phyloP scores from a whole-genome alignment of 2,797 vertebrate species.

The Staurois parvus region DNA sequence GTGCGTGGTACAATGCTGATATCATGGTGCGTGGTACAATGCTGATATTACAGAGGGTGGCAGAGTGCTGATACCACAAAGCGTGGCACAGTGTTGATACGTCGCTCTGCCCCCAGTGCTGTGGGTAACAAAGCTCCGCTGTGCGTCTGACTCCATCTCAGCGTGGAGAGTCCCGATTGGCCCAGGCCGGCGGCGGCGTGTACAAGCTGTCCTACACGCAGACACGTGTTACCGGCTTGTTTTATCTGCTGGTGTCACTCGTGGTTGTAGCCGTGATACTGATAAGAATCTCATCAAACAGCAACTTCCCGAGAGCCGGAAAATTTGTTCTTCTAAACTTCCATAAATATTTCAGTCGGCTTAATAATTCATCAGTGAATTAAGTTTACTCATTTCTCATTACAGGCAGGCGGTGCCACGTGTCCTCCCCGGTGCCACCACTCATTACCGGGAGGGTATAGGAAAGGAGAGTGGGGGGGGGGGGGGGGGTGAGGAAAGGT shows the following conservation, averaged over 20 bases:
- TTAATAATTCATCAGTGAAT: conserved; percentile 35
- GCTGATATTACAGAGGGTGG: no score
- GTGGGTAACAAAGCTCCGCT: no score
- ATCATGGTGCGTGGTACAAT: no score
- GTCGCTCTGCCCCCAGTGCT: no score
- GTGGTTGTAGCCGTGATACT: not conserved
- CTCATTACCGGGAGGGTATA: not conserved
- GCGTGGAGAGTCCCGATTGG: no score
- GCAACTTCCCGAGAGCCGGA: not conserved
- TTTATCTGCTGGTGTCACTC: not conserved
- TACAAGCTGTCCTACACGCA: not conserved
- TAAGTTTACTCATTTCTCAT: conserved; percentile 25
- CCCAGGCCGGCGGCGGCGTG: no score
- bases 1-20: no score
- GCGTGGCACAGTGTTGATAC: no score
- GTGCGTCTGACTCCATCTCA: no score
- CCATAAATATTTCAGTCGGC: conserved; percentile 21
- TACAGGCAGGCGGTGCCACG: not conserved
- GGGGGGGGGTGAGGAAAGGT: no score
- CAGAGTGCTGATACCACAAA: no score
- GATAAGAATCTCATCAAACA: not conserved
- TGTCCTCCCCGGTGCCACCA: not conserved
- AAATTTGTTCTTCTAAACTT: conserved; percentile 39
- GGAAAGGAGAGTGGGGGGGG: not conserved
- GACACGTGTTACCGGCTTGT: not conserved